Evolutionary conservation across 2,888 invertebrate genomes (phyloP), one percentile per base, ranked within the genome.

Genomic region (Aphidoletes aphidimyza): DNA sequence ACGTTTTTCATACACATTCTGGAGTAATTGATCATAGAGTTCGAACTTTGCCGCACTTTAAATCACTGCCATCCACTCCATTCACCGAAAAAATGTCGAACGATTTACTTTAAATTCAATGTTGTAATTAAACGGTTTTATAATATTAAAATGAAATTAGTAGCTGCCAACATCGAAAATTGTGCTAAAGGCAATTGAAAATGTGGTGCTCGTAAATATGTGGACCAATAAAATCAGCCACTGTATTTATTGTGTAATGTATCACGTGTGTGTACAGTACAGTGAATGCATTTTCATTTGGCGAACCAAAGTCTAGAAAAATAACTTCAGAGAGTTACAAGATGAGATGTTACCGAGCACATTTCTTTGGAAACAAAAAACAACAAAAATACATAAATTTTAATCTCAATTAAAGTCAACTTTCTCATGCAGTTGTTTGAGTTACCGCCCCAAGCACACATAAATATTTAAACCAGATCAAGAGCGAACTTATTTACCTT

Each of bases 401-500:
- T 69, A 69, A 69, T 69, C 30, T 30, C 69, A 69, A 69, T 69
- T 69, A 2, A 69, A 69, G 69, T 69, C 69, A 69, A 34, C 69
- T 69, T 69, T 69, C 30, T 30, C 69, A 69, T 69, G 30, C 69
- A 14, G 54, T 34, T 26, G 69, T 69, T 69, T 34, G 69, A 69
- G 69, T 69, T 26, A 69, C 26, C 30, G 69, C 69, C 69, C 69
- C 30, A 54, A 69, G 69, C 69, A 14, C 5, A 30, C 30, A 69
- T 69, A 69, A 69, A 69, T 69, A 69, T 69, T 14, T 14, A 69
- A 69, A 69, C n/a, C 69, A 69, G 69, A 69, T 69, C 69, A 69
- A 69, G 69, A 69, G 69, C 54, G 54, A 22, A 54, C 54, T 26
- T 22, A 69, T 69, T 69, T 69, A 69, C 69, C 69, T 69, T 69